These are phyloP conservation scores for Orthosia incerta DNA, from an alignment of 2,888 invertebrate species.

Conservation along the genomic window DNA sequence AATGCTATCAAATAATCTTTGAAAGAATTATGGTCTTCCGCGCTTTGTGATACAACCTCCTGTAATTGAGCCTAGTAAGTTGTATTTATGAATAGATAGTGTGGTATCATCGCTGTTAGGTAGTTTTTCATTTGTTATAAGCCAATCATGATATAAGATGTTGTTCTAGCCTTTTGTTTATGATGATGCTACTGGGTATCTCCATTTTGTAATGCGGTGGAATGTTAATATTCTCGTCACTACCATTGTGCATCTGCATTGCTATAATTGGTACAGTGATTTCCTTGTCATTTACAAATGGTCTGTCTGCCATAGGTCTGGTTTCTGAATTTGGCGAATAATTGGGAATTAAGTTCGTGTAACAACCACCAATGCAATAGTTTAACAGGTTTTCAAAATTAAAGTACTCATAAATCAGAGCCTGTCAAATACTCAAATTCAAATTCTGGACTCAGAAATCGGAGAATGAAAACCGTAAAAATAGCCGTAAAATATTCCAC, in stretches of 20 bases:
- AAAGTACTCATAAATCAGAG: too few species aligned
- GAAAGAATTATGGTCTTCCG: constrained; percentile 51
- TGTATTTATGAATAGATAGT: constrained; percentile 26
- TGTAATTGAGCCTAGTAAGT: constrained; percentile 18
- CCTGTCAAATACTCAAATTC: too few species aligned
- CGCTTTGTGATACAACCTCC: constrained; percentile 33
- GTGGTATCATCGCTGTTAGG: constrained; percentile 6
- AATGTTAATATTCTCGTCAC: neutral
- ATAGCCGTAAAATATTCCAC: neutral
- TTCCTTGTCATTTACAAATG: neutral
- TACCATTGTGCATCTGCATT: neutral
- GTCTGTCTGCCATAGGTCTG: neutral
- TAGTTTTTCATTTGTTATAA: constrained; percentile 11
- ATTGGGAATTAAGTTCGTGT: too few species aligned
- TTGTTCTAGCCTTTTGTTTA: neutral
- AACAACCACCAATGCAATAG: too few species aligned
- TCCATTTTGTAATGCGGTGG: neutral
- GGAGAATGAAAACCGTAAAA: neutral
- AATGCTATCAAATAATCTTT: constrained; percentile 62
- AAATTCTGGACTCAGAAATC: too few species aligned
- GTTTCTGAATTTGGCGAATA: too few species aligned
- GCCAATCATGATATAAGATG: neutral
- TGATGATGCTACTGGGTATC: neutral
- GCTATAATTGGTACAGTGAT: neutral
- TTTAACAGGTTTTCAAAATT: too few species aligned